A percentile compares a stretch with the other conserved stretches of the same genome.
These are phyloP conservation scores for Gasteruption jaculator DNA, from an alignment of 2,888 invertebrate species.

Conservation along the genomic window DNA sequence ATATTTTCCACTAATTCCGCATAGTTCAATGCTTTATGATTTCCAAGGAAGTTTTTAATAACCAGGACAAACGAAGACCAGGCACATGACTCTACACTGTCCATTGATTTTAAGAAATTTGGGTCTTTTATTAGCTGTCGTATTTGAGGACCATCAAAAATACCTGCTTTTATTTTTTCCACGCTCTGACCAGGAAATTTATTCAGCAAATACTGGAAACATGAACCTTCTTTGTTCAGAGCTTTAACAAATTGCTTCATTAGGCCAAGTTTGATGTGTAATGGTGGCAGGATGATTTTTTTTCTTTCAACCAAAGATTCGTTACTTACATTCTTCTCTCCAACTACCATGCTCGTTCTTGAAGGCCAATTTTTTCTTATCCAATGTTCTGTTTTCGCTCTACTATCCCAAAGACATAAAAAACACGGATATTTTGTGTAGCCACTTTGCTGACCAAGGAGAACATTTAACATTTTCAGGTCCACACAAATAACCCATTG, in stretches of 20 bases:
- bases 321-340: constrained; percentile 19
- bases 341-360: constrained; percentile 13
- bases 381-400: constrained; percentile 18
- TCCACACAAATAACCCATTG: too few relatives aligned
- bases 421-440: constrained; percentile 21
- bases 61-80: constrained; percentile 20
- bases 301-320: constrained; percentile 19
- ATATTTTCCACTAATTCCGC: constrained; percentile 24
- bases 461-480: too few relatives aligned
- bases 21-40: constrained; percentile 23
- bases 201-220: constrained; percentile 23
- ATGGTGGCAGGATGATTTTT: constrained; percentile 24
- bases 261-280: constrained; percentile 31
- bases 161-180: constrained; percentile 26
- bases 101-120: constrained; percentile 22
- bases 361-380: constrained; percentile 18
- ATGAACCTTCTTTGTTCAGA: constrained; percentile 24
- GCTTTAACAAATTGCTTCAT: constrained; percentile 30
- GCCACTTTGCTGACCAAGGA: constrained; percentile 18
- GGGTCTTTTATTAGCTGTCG: constrained; percentile 22
- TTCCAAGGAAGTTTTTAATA: constrained; percentile 22
- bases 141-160: constrained; percentile 27
- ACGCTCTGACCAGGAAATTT: constrained; percentile 19
- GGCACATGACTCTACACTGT: constrained; percentile 18
- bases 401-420: constrained; percentile 23